Evolutionary conservation across 2,797 vertebrate genomes (phyloP), one percentile per base, ranked within the genome.

Genomic region (Neomorphus geoffroyi): DNA sequence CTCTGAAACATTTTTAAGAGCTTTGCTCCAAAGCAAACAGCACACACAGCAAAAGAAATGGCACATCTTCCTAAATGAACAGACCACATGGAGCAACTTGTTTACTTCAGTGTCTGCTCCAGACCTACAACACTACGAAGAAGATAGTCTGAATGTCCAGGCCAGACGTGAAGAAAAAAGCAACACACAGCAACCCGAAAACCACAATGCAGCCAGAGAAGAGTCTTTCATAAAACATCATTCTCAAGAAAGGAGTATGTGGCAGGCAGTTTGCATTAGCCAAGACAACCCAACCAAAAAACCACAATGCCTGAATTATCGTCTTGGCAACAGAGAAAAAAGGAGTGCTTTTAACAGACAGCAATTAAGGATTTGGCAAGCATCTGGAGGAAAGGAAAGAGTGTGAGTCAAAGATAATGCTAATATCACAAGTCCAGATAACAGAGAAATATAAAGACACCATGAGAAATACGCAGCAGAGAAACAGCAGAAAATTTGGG

Each of bases 311-410:
- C 62, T 75, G 82, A 89, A 81, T 89, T 91, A 93, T 57, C 61
- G 78, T 81, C 43, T 56, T 90, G 86, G 94, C 92, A 94, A 56
- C 48, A 77, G 70, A 56, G 67, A 67, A 69, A 62, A 90, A 60
- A 82, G 13, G 91, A 82, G 37, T 81, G 71, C 70, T 93, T 91
- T 93, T 27, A 81, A 73, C 82, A 95, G 78, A 80, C 1, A 10
- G 77, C 57, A 95, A 81, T 91, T 94, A 93, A 86, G 84, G 66
- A 95, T 60, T 88, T 95, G 95, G 96, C 88, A 96, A 53, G 84
- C 80, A 88, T 80, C 48, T 94, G 77, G 70, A 93, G 67, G 70
- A 92, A 77, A 92, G 92, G 64, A 86, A 94, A 53, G 88, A 77
- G 60, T 92, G 94, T 5, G 2, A 94, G 92, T 77, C 18, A 11